Base-by-base conservation (phyloP, 2,113 vertebrate species). In the Platichthys stellatus region DNA sequence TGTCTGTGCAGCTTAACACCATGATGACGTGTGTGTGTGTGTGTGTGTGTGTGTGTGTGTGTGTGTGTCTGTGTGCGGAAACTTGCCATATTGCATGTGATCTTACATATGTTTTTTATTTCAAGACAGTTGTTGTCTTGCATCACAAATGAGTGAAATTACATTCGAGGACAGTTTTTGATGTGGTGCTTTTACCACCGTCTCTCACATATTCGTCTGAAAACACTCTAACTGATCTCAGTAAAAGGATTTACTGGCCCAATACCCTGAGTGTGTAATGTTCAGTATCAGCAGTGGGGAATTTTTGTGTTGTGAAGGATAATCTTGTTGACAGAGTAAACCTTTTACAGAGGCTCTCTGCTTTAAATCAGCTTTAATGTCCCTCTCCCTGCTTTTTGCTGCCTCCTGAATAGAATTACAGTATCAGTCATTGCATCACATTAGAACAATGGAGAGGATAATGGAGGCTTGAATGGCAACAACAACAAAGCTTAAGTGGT, bases 391-490 rank as follows among this genome's bases (percentile, higher is more conserved):
- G 70, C 47, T 62, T 72, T 72, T 56, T 53, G 43, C 65, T 70
- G 31, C 47, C 12, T 68, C 13, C 40, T 67, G 49, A 66, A 31
- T 51, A 45, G 8, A 63, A 75, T 63, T 35, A 35, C 24, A 26
- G 21, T n/a, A 73, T 69, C 47, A 47, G 40, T 63, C 83, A 68
- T 63, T 54, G n/a, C 49, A 53, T 65, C 56, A 71, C 28, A 17
- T 38, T 49, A 24, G 35, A 68, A 56, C 54, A 61, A 60, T 18
- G n/a, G 53, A 62, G 63, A 72, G 51, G 71, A 63, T 82, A 82
- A 82, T 82, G 75, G 68, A 75, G 45, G 68, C 6, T 31, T 61
- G 24, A 61, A 65, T 43, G 58, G 63, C 51, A 60, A 40, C 70
- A 64, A 14, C 62, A 54, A 64, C 51, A 54, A 54, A 58, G 58